Evolutionary conservation across 2,113 vertebrate species (phyloP), one percentile per base, ranked within the genome.

Genomic region (Elephantulus edwardii): DNA sequence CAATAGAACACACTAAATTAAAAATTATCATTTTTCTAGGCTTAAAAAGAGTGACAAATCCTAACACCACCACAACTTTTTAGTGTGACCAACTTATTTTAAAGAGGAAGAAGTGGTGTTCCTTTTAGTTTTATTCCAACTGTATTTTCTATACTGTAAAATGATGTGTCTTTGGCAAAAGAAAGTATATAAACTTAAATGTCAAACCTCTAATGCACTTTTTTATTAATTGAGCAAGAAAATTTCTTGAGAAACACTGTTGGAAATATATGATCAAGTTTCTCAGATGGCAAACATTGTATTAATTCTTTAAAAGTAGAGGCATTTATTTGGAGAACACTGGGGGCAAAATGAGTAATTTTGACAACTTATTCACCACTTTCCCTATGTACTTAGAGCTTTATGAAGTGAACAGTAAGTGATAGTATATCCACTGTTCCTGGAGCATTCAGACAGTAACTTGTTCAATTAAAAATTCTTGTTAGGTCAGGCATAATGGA

Each of bases 401-500:
- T 88, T 87, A 86, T 83, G 93, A 91, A 90, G 83, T 81, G 62
- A 64, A 78, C 28, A 10, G 88, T 79, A 94, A 92, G 79, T 89
- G 50, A 91, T 84, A 95, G 14, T 88, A 42, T 93, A 92, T 77
- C 86, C 40, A 92, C 38, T 71, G 52, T 71, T 5, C 3, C 62
- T 56, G 12, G 14, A 46, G 80, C 85, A 48, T 91, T 9, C 90
- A 3, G 50, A 80, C 16, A 74, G 74, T 86, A 95, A 94, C 90
- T 95, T 93, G 87, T 93, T 94, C 93, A 95, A 94, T 96, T 95
- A 96, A 95, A 96, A 95, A 93, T 91, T 95, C 93, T 92, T 94
- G 91, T 96, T 97, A 95, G 93, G 92, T 96, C 92, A 91, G 95
- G 93, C 95, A 92, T 94, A 92, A 50, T 91, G 91, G 86, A 93